A percentile compares a stretch with the other conserved stretches of the same genome.
phyloP scores from a whole-genome alignment of 1,140 invertebrate genomes.

The Sycophaga agraensis region DNA sequence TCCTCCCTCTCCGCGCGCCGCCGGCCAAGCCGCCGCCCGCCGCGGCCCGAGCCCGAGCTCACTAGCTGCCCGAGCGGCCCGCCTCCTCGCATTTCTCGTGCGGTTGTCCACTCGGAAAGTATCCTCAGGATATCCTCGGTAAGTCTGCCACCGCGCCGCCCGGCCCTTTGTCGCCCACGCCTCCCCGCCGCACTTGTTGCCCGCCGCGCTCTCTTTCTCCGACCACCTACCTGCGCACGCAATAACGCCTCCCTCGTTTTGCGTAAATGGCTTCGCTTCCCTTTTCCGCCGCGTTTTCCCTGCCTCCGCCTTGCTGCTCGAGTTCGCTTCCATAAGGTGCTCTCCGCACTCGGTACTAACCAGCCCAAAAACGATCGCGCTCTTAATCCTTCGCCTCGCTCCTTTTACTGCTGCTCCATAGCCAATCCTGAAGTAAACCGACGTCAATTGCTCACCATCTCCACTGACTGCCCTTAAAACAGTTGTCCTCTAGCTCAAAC shows the following conservation, averaged over 20 bases:
- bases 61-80: slow-evolving; percentile 33
- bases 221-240: not conserved
- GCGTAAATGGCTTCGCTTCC: not conserved
- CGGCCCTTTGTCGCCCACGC: not conserved
- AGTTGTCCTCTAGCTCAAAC: no score
- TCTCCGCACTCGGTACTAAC: no score
- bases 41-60: not conserved
- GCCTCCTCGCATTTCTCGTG: slow-evolving; percentile 58
- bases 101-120: slow-evolving; percentile 60
- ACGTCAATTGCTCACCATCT: no score
- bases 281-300: not conserved
- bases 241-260: not conserved
- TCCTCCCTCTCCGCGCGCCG: slow-evolving; percentile 42
- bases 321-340: no score
- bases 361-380: no score
- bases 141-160: no score
- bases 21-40: no score
- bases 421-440: no score
- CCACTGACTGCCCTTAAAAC: no score
- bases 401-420: no score
- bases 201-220: not conserved
- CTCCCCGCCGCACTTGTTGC: not conserved
- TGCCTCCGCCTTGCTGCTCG: no score
- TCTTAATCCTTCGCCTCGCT: no score
- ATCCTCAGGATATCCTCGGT: slow-evolving; percentile 54